phyloP scores from a whole-genome alignment of 2,888 invertebrate species.

The Invenusta paracnida region DNA sequence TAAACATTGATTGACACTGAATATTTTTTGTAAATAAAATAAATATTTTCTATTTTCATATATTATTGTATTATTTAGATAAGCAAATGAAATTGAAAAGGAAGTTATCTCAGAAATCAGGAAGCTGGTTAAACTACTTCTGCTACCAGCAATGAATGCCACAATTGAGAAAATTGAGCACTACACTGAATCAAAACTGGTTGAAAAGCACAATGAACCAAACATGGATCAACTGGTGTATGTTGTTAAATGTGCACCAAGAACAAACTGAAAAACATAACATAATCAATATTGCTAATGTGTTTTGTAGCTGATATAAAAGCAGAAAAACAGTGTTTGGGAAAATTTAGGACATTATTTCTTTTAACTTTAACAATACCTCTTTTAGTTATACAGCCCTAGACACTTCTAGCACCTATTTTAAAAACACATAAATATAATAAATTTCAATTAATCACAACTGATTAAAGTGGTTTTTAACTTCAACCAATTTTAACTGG shows the following conservation, averaged over 20 bases:
- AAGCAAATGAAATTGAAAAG: background rate
- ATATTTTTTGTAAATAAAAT: background rate
- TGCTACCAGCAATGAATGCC: background rate
- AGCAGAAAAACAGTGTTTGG: background rate
- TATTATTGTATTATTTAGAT: background rate
- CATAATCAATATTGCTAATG: background rate
- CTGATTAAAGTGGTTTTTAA: no score
- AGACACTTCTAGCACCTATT: no score
- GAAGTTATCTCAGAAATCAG: background rate
- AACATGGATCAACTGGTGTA: no score
- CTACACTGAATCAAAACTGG: background rate
- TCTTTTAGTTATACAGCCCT: no score
- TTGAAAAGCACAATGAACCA: background rate
- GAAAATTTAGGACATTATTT: background rate
- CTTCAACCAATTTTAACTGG: no score
- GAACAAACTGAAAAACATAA: background rate
- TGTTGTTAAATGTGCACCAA: background rate
- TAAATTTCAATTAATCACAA: no score
- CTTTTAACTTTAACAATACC: background rate
- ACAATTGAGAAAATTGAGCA: no score
- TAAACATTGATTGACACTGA: background rate
- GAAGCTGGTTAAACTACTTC: background rate
- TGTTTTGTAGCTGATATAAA: background rate
- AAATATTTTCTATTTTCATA: background rate
- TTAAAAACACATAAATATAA: no score